Evolutionary conservation across 2,113 vertebrate genomes (phyloP), one percentile per base, ranked within the genome.

Genomic region (Oryzias woworae): DNA sequence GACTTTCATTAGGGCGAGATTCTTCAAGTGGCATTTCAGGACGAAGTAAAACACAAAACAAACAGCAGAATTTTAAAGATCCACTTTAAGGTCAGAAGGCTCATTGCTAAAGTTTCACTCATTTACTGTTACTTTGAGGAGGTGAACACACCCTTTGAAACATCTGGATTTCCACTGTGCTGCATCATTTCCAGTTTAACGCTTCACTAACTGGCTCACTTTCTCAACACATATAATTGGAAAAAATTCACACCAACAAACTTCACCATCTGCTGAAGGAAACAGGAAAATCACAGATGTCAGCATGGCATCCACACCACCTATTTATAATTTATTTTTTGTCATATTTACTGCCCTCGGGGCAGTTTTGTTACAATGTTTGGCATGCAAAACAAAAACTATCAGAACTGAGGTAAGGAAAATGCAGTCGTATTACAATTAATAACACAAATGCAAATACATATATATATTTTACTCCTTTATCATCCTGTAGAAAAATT

Each of bases 1-100:
- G 73, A 58, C 67, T 78, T 84, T 81, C 78, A 78, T 77, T 81
- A 77, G 69, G 36, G 46, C 46, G 58, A 55, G 65, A 78, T 62
- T 80, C 49, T 56, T 46, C 71, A 59, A 54, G 66, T 49, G 60
- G 50, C 68, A 62, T 56, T 86, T 80, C 66, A 20, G 48, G 49
- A 36, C 45, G 24, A 31, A 57, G 50, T 58, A 56, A 23, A 73
- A 72, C 68, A 10, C 58, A 36, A 65, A 52, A 71, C 58, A 62
- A 66, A 49, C 14, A 60, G 52, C 31, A 75, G 67, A 58, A 67
- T 58, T 79, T 42, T 22, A 57, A 28, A 41, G 45, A 77, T 80
- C 58, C 6, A 13, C 31, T 66, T 12, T 55, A 45, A 65, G 66
- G 72, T 80, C 71, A 65, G 46, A 20, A 12, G 20, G 43, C 20